Percentiles rank a stretch among this genome's conserved stretches.
Evolutionary conservation across 1,140 invertebrate genomes (phyloP).

Genomic region (Drosophila albomicans): DNA sequence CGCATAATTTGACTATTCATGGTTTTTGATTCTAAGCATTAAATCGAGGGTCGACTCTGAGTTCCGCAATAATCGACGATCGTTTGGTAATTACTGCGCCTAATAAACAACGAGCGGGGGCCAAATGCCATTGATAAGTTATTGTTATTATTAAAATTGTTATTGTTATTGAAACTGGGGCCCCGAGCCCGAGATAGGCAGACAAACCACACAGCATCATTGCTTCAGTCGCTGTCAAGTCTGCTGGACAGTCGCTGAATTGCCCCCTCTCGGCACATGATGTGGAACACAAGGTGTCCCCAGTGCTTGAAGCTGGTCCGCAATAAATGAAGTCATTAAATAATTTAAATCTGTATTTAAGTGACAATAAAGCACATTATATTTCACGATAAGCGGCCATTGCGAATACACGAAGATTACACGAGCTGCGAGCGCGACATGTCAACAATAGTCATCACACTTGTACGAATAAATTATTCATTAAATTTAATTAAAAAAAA

Average conservation of each 20-base stretch:
- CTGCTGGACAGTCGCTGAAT: background rate
- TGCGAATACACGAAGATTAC: conserved; percentile 44
- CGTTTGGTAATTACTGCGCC: conserved; percentile 55
- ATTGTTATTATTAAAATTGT: conserved; percentile 51
- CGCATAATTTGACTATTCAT: background rate
- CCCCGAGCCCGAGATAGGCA: conserved; percentile 9
- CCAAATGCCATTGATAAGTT: conserved; percentile 72
- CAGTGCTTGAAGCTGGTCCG: conserved; percentile 22
- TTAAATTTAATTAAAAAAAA: background rate
- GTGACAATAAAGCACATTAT: conserved; percentile 79
- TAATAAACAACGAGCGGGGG: conserved; percentile 58
- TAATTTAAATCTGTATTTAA: conserved; percentile 79
- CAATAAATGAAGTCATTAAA: conserved; percentile 75
- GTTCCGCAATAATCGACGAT: conserved; percentile 36
- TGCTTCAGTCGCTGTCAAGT: background rate
- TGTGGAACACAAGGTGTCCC: conserved; percentile 15
- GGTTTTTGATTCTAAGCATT: background rate
- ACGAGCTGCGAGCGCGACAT: conserved; percentile 2
- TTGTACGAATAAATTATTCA: conserved; percentile 8
- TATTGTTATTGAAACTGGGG: conserved; percentile 11
- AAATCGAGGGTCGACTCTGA: background rate
- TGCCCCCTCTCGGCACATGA: background rate
- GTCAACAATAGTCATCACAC: conserved; percentile 28
- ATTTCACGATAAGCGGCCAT: conserved; percentile 65
- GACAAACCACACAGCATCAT: no score